phyloP scores from a whole-genome alignment of 2,888 invertebrate genomes.

The Lampropteryx suffumata region DNA sequence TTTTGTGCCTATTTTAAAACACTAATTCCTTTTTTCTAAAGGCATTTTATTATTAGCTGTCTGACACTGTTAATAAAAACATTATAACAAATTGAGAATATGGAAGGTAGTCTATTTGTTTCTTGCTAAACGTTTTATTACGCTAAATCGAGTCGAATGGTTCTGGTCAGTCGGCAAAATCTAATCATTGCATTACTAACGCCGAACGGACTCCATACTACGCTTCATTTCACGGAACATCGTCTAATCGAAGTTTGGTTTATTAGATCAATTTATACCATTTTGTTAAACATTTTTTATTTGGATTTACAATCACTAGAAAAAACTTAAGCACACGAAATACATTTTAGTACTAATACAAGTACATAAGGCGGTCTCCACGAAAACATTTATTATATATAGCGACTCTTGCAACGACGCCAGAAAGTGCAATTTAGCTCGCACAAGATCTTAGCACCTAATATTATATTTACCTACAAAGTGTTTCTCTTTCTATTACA shows the following conservation, averaged over 20 bases:
- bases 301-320: too few species aligned
- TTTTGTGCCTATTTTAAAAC: conserved; percentile 33
- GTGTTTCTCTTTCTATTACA: too few species aligned
- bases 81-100: neutral
- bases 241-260: conserved; percentile 22
- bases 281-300: too few species aligned
- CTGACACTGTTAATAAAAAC: neutral
- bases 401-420: too few species aligned
- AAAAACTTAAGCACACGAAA: too few species aligned
- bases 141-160: conserved; percentile 47
- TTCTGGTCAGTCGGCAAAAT: conserved; percentile 71
- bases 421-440: too few species aligned
- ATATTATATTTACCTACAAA: too few species aligned
- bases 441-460: too few species aligned
- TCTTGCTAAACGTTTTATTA: conserved; percentile 14
- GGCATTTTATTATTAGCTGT: neutral
- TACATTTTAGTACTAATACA: too few species aligned
- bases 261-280: too few species aligned
- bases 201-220: conserved; percentile 66
- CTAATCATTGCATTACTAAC: conserved; percentile 78
- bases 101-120: conserved; percentile 2
- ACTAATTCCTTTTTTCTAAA: neutral
- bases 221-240: conserved; percentile 73
- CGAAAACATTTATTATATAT: too few species aligned
- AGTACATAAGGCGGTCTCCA: too few species aligned